A percentile compares a stretch with the other conserved stretches of the same genome.
These are phyloP conservation scores for Frankliniella intonsa DNA, from an alignment of 2,888 invertebrate genomes.

Conservation along the genomic window DNA sequence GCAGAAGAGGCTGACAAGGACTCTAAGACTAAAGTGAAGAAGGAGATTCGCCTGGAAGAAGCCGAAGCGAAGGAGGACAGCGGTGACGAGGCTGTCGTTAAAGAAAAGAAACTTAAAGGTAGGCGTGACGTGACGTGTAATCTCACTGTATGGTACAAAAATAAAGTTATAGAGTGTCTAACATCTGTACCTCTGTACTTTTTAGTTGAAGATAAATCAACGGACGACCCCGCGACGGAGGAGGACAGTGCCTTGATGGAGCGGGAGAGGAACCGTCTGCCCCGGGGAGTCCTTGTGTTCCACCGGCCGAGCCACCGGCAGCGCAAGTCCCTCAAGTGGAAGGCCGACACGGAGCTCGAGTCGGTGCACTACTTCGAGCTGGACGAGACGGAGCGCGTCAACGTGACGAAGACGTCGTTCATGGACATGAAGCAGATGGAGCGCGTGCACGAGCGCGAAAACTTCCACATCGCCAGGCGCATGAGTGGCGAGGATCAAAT, in stretches of 20 bases:
- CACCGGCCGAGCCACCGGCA: slow-evolving; percentile 53
- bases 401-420: slow-evolving; percentile 80
- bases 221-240: slow-evolving; percentile 6
- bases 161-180: background rate
- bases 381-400: slow-evolving; percentile 93
- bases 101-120: slow-evolving; percentile 32
- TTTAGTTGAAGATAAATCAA: background rate
- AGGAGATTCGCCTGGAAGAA: slow-evolving; percentile 28
- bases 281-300: slow-evolving; percentile 39
- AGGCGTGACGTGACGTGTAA: background rate
- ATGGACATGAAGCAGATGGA: slow-evolving; percentile 90
- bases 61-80: slow-evolving; percentile 38
- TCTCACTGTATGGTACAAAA: background rate
- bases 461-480: slow-evolving; percentile 67
- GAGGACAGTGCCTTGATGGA: slow-evolving; percentile 22
- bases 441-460: slow-evolving; percentile 76
- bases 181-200: background rate
- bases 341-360: slow-evolving; percentile 71
- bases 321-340: slow-evolving; percentile 80
- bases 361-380: slow-evolving; percentile 86
- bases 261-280: slow-evolving; percentile 29
- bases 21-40: slow-evolving; percentile 34
- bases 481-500: slow-evolving; percentile 62
- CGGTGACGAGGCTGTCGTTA: slow-evolving; percentile 41
- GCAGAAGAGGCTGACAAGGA: slow-evolving; percentile 39